These are phyloP conservation scores for Limonius californicus DNA, from an alignment of 1,140 invertebrate genomes.

Conservation along the genomic window DNA sequence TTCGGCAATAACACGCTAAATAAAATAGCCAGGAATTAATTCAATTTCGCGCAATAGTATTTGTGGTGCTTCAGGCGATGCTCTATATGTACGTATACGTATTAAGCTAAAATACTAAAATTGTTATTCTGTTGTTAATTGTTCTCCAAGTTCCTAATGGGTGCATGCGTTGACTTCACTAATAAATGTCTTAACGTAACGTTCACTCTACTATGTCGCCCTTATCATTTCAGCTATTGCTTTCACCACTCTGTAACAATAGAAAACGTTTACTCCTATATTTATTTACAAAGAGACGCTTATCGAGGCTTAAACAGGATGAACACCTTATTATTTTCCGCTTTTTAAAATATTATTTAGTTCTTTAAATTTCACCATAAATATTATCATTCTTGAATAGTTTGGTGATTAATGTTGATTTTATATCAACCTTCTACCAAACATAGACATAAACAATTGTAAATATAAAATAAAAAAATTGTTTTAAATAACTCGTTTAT, in stretches of 20 bases:
- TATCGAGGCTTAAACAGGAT: no score
- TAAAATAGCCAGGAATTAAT: conserved; percentile 15
- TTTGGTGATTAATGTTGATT: no score
- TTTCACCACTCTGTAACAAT: neutral
- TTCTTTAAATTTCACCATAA: no score
- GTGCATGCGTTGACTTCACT: neutral
- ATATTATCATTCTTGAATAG: no score
- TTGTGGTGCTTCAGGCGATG: conserved; percentile 13
- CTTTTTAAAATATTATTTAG: no score
- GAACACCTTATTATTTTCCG: no score
- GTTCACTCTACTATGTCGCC: neutral
- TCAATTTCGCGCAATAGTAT: conserved; percentile 15
- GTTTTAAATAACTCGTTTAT: no score
- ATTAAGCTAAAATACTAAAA: conserved; percentile 18
- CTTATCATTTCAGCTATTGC: neutral
- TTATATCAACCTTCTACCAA: no score
- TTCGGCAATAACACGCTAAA: conserved; percentile 11
- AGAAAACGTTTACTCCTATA: no score
- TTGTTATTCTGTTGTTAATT: conserved; percentile 12
- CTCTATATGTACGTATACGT: conserved; percentile 11
- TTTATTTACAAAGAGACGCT: no score
- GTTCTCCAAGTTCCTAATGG: conserved; percentile 9
- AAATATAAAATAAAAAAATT: no score
- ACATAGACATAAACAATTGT: no score
- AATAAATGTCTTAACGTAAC: conserved; percentile 3